Evolutionary conservation across 2,888 invertebrate genomes (phyloP), one percentile per base, ranked within the genome.

Genomic region (Aphodius sticticus): DNA sequence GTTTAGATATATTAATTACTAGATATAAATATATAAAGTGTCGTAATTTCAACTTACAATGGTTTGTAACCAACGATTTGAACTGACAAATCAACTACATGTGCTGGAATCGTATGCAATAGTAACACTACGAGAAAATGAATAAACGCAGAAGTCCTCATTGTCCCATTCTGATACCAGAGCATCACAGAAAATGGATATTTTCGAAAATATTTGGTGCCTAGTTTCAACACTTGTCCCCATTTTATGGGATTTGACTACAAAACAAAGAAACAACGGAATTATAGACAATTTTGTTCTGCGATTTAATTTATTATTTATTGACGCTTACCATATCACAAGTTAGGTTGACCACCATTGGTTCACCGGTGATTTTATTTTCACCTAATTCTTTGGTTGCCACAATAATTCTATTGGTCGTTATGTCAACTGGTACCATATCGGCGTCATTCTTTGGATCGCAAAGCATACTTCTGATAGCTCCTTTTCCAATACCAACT

Each of bases 121-220:
- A 96, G 94, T 84, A 96, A 89, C 12, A 95, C 93, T 84, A 93
- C 94, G 16, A 96, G 89, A 82, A 91, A 89, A 86, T 96, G 96
- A 70, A 94, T 88, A 75, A 94, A 89, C 87, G 92, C 93, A 83
- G 92, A 94, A 82, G 93, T 93, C 38, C 95, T 92, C 38, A 96
- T 93, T 84, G 95, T 93, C 0, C 96, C 96, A 85, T 94, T 94
- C 2, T 96, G 96, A 88, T 94, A 96, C 95, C 98, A 96, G 80
- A 97, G 91, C 15, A 96, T 95, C 36, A 94, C 93, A 86, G 96
- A 95, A 87, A 97, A 95, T 0, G 98, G 97, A 88, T 95, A 94
- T 84, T 94, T 92, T 84, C 94, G 92, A 16, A 93, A 93, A 0
- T 95, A 91, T 15, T 92, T 91, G 85, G 94, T 93, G 70, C 96